A percentile compares a stretch with the other conserved stretches of the same genome.
phyloP scores from a whole-genome alignment of 2,797 vertebrate genomes.

The Semaprochilodus insignis region DNA sequence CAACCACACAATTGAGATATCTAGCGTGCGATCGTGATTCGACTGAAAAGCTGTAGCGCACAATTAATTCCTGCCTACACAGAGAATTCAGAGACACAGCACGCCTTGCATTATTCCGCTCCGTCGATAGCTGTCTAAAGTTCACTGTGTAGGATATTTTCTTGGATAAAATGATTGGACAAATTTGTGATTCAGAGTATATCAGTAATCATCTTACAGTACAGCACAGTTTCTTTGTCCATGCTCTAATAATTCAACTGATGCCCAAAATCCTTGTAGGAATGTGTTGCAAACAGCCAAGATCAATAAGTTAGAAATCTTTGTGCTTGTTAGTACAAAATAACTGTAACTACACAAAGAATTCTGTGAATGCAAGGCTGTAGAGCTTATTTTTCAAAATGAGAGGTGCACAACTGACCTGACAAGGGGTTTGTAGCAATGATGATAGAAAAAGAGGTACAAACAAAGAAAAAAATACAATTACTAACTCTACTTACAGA shows the following conservation, averaged over 20 bases:
- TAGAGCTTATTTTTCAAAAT: too few species aligned
- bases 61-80: slow-evolving; percentile 19
- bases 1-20: not conserved
- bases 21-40: slow-evolving; percentile 1
- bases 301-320: slow-evolving; percentile 25
- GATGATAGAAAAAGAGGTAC: too few species aligned
- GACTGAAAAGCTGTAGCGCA: slow-evolving; percentile 8
- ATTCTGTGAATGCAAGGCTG: not conserved
- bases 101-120: not conserved
- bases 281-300: not conserved
- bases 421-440: too few species aligned
- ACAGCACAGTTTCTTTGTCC: slow-evolving; percentile 19
- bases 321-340: not conserved
- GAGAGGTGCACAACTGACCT: too few species aligned
- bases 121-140: not conserved
- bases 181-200: slow-evolving; percentile 31
- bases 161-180: not conserved
- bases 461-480: too few species aligned
- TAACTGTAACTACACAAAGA: too few species aligned
- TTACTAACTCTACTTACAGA: too few species aligned
- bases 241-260: slow-evolving; percentile 17
- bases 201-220: slow-evolving; percentile 30
- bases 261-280: slow-evolving; percentile 1
- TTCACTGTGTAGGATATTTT: slow-evolving; percentile 3
- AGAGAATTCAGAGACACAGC: not conserved